Evolutionary conservation across 2,797 vertebrate species (phyloP).

Genomic region (Heteromormyrus szaboi): DNA sequence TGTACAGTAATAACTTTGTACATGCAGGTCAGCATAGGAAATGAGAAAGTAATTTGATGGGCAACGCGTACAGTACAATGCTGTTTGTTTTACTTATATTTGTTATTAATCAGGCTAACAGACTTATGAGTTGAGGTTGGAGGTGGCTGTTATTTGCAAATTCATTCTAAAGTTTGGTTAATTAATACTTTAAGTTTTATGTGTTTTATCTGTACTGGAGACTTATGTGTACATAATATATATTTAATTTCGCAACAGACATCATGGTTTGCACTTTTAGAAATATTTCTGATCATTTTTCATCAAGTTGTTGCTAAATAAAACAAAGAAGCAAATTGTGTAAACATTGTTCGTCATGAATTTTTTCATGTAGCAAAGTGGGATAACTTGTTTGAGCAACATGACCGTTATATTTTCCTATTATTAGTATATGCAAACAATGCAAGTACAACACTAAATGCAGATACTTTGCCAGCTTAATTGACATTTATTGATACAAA

Average conservation of each 20-base stretch:
- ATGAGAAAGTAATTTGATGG: neutral
- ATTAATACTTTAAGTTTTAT: neutral
- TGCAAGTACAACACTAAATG: neutral
- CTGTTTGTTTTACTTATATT: neutral
- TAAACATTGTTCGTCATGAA: neutral
- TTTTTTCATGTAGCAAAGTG: neutral
- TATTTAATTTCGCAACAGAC: neutral
- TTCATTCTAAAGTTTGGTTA: neutral
- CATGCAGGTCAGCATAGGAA: neutral
- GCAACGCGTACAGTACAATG: neutral
- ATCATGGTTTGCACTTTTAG: neutral
- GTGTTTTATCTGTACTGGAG: neutral
- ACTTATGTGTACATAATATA: neutral
- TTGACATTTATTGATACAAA: neutral
- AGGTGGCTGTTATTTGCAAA: neutral
- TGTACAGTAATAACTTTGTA: neutral
- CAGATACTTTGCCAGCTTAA: neutral
- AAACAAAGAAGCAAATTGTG: neutral
- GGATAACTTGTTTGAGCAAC: neutral
- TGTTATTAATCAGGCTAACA: neutral
- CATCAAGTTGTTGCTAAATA: neutral
- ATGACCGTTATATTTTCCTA: neutral
- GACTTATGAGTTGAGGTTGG: neutral
- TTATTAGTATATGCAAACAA: neutral
- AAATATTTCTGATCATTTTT: neutral